These are phyloP conservation scores for Virgularia gustaviana DNA, from an alignment of 92 coral and sea anemone species.

Conservation along the genomic window DNA sequence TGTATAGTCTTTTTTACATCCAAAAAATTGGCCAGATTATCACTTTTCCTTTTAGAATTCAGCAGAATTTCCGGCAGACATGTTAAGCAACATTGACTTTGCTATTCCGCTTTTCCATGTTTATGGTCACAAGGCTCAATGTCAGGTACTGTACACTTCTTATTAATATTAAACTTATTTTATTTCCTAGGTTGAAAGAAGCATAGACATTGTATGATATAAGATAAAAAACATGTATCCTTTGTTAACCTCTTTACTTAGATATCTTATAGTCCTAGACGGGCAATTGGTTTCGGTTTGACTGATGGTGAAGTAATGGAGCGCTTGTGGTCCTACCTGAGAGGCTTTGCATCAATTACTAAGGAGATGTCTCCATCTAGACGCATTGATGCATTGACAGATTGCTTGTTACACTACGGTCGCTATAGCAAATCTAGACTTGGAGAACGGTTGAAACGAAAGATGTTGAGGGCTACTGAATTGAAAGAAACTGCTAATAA, in stretches of 20 bases:
- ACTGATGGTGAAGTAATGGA: conserved; percentile 33
- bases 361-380: conserved; percentile 26
- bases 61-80: conserved; percentile 6
- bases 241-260: neutral
- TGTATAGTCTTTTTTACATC: neutral
- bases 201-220: too few species aligned
- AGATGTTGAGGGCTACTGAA: conserved; percentile 11
- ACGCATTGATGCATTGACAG: conserved; percentile 30
- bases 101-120: conserved; percentile 54
- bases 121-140: conserved; percentile 54
- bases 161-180: too few species aligned
- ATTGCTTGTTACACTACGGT: conserved; percentile 30
- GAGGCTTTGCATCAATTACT: conserved; percentile 23
- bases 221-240: neutral
- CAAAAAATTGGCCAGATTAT: neutral
- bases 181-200: too few species aligned
- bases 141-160: too few species aligned
- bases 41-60: conserved; percentile 11
- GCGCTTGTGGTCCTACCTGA: conserved; percentile 24
- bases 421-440: conserved; percentile 17
- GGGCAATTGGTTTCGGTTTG: neutral
- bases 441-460: conserved; percentile 20
- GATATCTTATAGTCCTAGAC: conserved; percentile 22
- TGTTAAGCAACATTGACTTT: conserved; percentile 35
- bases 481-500: conserved; percentile 6